A percentile compares a stretch with the other conserved stretches of the same genome.
These are phyloP conservation scores for Isoperla grammatica DNA, from an alignment of 2,888 invertebrate species.

Conservation along the genomic window DNA sequence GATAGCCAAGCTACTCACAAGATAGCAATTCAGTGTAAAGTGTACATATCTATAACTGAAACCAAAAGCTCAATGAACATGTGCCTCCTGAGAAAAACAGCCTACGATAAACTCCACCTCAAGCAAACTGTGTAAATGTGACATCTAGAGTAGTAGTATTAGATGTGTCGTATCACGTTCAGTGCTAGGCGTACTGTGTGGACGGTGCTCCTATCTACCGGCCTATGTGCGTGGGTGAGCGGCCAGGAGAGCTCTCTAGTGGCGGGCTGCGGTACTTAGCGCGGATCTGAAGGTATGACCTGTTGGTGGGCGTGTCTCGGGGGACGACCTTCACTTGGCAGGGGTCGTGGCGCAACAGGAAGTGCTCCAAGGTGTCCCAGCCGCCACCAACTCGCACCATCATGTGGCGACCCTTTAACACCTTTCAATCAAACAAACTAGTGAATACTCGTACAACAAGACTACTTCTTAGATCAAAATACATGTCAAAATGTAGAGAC, in stretches of 20 bases:
- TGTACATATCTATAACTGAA: no score
- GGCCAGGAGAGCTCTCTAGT: constrained; percentile 53
- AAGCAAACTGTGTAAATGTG: no score
- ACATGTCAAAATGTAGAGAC: no score
- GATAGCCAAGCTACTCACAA: no score
- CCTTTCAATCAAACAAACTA: constrained; percentile 48
- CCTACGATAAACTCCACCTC: no score
- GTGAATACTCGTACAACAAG: not conserved
- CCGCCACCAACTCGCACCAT: constrained; percentile 94
- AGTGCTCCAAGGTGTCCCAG: constrained; percentile 91
- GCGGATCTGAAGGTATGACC: constrained; percentile 59
- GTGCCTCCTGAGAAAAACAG: no score
- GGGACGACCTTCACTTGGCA: constrained; percentile 54
- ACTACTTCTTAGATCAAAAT: no score
- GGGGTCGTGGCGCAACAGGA: constrained; percentile 81
- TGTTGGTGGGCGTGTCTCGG: constrained; percentile 43
- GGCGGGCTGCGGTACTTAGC: constrained; percentile 68
- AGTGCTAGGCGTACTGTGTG: no score
- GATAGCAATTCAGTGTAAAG: no score
- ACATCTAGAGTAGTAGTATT: no score
- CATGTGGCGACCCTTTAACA: constrained; percentile 87
- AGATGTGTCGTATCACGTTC: no score
- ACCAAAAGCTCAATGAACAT: no score
- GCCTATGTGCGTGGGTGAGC: constrained; percentile 7
- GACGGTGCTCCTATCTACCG: constrained; percentile 1